Base-by-base conservation (phyloP, 2,888 invertebrate species). In the Neoascia interrupta region DNA sequence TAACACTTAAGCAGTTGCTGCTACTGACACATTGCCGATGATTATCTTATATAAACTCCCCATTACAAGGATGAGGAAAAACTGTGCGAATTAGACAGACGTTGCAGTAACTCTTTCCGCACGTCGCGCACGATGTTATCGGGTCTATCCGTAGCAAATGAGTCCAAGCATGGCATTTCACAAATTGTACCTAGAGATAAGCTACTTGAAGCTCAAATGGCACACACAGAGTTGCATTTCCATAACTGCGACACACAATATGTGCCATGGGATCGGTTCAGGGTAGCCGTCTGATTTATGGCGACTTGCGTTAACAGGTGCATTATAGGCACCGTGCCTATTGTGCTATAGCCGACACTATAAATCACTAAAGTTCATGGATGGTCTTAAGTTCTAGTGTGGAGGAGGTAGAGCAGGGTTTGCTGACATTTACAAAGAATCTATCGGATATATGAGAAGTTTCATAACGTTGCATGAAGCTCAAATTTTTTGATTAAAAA, bases 131-230 rank as follows among this genome's bases (percentile, higher is more conserved):
- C 45, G 47, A 54, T 28, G 47, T 10, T 54, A 72, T 69, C 74
- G 34, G 41, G n/a, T n/a, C 47, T 19, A 43, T 43, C 39, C 15
- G 37, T 63, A 63, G 63, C 56, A 69, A 75, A 61, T 75, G 41
- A 47, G 47, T 45, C 54, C 37, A 47, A 60, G 36, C 41, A 26
- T 69, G 69, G 49, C 74, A 75, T 75, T 75, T 75, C 53, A 54
- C 51, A 58, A 28, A 56, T 19, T n/a, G 4, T 43, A 18, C 23
- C 26, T 23, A 5, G 13, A n/a, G 21, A 19, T 43, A 21, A 8
- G 16, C 39, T n/a, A n/a, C n/a, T 31, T 15, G 36, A 3, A 31
- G 21, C 26, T 34, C 34, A 68, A 56, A 54, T 69, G 56, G 41
- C 69, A 60, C 28, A 51, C 49, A 69, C 26, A 34, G 34, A 68